Conservation (phyloP, 2,888 invertebrate species). For the Hofmannophila pseudospretella region DNA sequence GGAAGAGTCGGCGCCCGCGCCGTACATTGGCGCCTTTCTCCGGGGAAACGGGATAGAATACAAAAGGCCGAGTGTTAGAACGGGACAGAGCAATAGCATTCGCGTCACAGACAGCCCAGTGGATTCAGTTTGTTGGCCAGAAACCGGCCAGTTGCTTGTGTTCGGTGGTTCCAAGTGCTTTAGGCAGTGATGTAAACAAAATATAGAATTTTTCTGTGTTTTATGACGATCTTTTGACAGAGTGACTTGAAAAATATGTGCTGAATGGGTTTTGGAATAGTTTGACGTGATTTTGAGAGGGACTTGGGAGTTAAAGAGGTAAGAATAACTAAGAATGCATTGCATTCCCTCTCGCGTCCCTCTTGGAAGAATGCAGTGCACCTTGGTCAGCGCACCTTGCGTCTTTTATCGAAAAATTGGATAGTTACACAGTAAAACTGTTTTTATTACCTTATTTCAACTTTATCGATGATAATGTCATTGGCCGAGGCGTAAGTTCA, state of each 20-base stretch:
- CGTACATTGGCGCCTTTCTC: constrained; percentile 72
- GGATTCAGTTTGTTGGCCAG: constrained; percentile 70
- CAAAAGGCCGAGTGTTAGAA: constrained; percentile 11
- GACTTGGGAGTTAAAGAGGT: constrained; percentile 48
- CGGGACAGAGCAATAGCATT: constrained; percentile 57
- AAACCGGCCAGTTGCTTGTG: constrained; percentile 56
- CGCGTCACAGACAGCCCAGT: constrained; percentile 60
- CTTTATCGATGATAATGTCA: background rate
- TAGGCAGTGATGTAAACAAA: constrained; percentile 68
- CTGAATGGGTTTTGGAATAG: constrained; percentile 26
- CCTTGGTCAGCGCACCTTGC: constrained; percentile 71
- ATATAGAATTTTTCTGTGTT: constrained; percentile 42
- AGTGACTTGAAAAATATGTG: constrained; percentile 49
- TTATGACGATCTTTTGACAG: constrained; percentile 36
- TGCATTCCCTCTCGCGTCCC: constrained; percentile 67
- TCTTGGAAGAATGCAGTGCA: constrained; percentile 69
- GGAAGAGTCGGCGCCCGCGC: constrained; percentile 70
- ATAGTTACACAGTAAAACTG: background rate
- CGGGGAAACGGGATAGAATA: constrained; percentile 39
- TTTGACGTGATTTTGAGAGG: constrained; percentile 21
- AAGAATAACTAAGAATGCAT: constrained; percentile 70
- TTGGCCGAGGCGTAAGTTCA: background rate
- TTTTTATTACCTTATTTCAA: too few species aligned
- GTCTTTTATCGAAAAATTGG: constrained; percentile 41
- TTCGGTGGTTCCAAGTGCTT: constrained; percentile 27